Base-by-base conservation (phyloP, 2,113 vertebrate genomes). In the Crotophaga sulcirostris region DNA sequence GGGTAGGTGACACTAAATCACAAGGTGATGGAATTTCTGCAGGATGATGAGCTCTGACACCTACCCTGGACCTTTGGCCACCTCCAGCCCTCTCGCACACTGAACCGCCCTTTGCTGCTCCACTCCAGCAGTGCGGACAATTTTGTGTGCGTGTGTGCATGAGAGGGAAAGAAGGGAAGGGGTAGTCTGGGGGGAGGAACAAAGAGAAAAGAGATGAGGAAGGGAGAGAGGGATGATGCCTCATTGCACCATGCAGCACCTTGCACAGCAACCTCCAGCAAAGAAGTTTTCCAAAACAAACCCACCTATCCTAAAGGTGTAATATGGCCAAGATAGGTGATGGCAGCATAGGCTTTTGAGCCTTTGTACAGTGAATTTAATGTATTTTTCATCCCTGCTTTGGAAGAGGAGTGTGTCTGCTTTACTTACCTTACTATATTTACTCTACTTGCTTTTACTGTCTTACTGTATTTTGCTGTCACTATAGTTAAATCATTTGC, bases 141-240 rank as follows among this genome's bases (percentile, higher is more conserved):
- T 9, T 0, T 11, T 25, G 8, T 6, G 25, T 56, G 6, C 9
- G 17, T 23, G 33, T 3, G 2, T 7, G 26, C 3, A 1, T 17
- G 38, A n/a, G 3, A 54, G 51, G 28, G 51, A 52, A 26, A 28
- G 51, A 77, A 44, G 20, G 49, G n/a, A 77, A 26, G 11, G n/a
- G 25, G 42, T n/a, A 81, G 36, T 34, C 31, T 88, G 26, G 17
- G 59, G 17, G 38, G 7, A 16, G 9, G 1, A 59, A 28, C 13
- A 44, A 68, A 45, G 29, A 49, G 8, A 62, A 21, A 82, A 59
- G 15, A 64, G 29, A 34, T 26, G 33, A 90, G 11, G 44, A 81
- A 51, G 17, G n/a, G 33, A 44, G 31, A 36, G 19, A 78, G 13
- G 55, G 56, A 16, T 4, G 11, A 63, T 36, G 33, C 44, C 29